These are phyloP conservation scores for Carterocephalus palaemon DNA, from an alignment of 2,888 invertebrate species.

Conservation along the genomic window DNA sequence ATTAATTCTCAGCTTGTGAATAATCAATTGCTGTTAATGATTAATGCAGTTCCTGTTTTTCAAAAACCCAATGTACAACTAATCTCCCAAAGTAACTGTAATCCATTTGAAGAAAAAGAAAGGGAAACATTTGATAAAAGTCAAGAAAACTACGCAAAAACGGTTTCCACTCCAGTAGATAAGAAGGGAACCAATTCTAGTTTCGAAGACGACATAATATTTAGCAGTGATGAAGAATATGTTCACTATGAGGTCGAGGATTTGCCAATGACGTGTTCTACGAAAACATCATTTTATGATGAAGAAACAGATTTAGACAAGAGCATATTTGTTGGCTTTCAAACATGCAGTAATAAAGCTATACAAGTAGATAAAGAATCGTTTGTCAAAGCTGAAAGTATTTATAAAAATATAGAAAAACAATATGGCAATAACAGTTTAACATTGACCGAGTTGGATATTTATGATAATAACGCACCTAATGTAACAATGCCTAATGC, in stretches of 20 bases:
- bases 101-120: not conserved
- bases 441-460: conserved; percentile 43
- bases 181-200: not conserved
- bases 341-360: conserved; percentile 64
- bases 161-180: not conserved
- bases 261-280: conserved; percentile 57
- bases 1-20: conserved; percentile 59
- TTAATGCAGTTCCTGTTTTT: conserved; percentile 34
- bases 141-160: not conserved
- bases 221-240: conserved; percentile 67
- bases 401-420: conserved; percentile 41
- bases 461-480: conserved; percentile 32
- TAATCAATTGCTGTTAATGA: conserved; percentile 35
- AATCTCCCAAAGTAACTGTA: conserved; percentile 13
- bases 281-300: conserved; percentile 53
- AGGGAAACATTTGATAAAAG: too few relatives aligned
- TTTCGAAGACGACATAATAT: conserved; percentile 58
- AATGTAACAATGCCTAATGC: not conserved
- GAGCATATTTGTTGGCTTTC: conserved; percentile 65
- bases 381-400: conserved; percentile 52
- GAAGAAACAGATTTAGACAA: conserved; percentile 47
- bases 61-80: conserved; percentile 2
- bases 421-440: conserved; percentile 30
- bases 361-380: conserved; percentile 57
- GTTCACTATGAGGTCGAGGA: conserved; percentile 41